phyloP scores from a whole-genome alignment of 2,113 vertebrate species.

The Notothenia rossii region DNA sequence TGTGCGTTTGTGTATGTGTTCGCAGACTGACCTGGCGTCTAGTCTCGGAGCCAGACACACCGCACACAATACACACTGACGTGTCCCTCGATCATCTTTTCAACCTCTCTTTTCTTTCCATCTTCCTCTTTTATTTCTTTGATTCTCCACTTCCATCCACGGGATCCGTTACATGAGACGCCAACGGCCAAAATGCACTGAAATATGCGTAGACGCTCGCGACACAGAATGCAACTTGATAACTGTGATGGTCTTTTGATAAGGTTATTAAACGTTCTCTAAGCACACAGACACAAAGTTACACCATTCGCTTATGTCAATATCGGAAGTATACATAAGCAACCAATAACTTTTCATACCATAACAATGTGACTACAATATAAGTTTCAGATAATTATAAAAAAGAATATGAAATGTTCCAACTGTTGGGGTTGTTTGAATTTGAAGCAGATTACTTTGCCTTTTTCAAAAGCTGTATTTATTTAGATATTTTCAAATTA shows the following conservation, averaged over 20 bases:
- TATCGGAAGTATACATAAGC: not conserved
- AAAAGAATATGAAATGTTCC: not conserved
- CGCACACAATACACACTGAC: slow-evolving; percentile 68
- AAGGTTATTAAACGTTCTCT: slow-evolving; percentile 36
- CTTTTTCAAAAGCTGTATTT: not conserved
- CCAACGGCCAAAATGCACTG: slow-evolving; percentile 48
- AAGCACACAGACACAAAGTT: slow-evolving; percentile 7
- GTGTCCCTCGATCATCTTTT: slow-evolving; percentile 68
- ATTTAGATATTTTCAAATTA: not conserved
- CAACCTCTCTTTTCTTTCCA: slow-evolving; percentile 64
- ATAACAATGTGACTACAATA: too few relatives aligned
- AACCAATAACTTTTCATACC: not conserved
- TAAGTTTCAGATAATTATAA: not conserved
- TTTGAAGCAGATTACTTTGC: not conserved
- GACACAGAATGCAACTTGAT: slow-evolving; percentile 46
- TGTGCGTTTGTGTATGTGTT: slow-evolving; percentile 28
- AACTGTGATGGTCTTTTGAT: slow-evolving; percentile 45
- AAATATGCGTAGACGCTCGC: slow-evolving; percentile 42
- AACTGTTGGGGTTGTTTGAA: not conserved
- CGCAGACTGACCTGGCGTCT: slow-evolving; percentile 74
- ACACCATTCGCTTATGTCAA: not conserved
- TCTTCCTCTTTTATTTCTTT: slow-evolving; percentile 60
- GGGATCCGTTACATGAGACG: slow-evolving; percentile 61
- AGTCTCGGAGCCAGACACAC: slow-evolving; percentile 65
- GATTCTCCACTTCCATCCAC: slow-evolving; percentile 61